Percentiles rank a stretch among this genome's conserved stretches.
These are phyloP conservation scores for Pachypanchax playfairii DNA, from an alignment of 2,113 vertebrate species.

Conservation along the genomic window DNA sequence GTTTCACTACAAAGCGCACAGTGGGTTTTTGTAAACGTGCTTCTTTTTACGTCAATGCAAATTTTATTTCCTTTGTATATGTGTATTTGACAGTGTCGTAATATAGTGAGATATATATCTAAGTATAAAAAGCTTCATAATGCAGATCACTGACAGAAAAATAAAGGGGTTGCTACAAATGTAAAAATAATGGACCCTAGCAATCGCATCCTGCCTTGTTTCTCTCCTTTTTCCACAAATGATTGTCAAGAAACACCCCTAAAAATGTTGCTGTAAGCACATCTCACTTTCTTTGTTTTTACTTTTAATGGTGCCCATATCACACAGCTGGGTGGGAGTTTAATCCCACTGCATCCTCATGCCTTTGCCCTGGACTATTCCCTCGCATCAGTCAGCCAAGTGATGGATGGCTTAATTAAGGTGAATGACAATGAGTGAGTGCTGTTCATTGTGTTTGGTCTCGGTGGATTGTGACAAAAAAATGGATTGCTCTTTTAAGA, in stretches of 20 bases:
- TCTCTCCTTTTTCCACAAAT: slow-evolving; percentile 10
- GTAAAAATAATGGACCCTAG: slow-evolving; percentile 6
- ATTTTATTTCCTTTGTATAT: slow-evolving; percentile 20
- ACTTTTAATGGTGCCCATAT: slow-evolving; percentile 58
- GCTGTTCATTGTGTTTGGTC: slow-evolving; percentile 79
- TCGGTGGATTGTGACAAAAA: slow-evolving; percentile 71
- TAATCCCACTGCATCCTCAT: slow-evolving; percentile 50
- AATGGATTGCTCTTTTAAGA: slow-evolving; percentile 75
- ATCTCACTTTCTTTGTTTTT: slow-evolving; percentile 28
- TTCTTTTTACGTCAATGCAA: slow-evolving; percentile 10
- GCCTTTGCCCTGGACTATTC: slow-evolving; percentile 55
- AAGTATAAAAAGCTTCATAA: slow-evolving; percentile 5
- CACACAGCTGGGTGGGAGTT: slow-evolving; percentile 45
- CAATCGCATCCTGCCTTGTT: slow-evolving; percentile 32
- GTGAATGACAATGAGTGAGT: slow-evolving; percentile 80
- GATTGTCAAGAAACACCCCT: slow-evolving; percentile 34
- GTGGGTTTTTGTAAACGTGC: neutral
- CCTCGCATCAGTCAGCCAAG: slow-evolving; percentile 64
- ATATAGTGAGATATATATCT: slow-evolving; percentile 3
- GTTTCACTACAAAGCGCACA: slow-evolving; percentile 23
- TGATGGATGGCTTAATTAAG: slow-evolving; percentile 83
- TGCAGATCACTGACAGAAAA: slow-evolving; percentile 39
- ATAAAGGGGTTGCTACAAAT: slow-evolving; percentile 29
- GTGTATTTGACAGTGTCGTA: slow-evolving; percentile 1
- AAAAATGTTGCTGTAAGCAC: slow-evolving; percentile 6